A percentile compares a stretch with the other conserved stretches of the same genome.
Evolutionary conservation across 2,113 vertebrate genomes (phyloP).

Genomic region (Coptodon rendalli): DNA sequence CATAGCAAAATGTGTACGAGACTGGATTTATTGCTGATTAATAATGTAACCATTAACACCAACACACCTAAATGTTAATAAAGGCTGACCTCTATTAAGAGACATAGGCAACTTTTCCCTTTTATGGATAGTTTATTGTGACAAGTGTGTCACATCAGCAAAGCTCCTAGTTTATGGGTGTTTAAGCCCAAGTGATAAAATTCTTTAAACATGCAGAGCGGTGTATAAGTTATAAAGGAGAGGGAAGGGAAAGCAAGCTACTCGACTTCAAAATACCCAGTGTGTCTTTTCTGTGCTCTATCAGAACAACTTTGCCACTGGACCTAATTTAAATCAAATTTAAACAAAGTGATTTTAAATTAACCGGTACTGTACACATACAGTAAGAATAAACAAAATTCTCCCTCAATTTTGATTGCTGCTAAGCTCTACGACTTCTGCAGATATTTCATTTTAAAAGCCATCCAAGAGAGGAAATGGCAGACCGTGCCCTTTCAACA

Average conservation of each 20-base stretch:
- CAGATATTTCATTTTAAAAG: not conserved
- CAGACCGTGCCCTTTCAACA: not conserved
- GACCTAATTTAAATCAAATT: not conserved
- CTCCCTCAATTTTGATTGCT: not conserved
- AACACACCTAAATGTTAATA: not conserved
- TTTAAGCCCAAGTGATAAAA: not conserved
- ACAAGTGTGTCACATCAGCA: not conserved
- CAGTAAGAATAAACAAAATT: not conserved
- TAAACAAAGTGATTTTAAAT: not conserved
- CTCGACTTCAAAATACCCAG: not conserved
- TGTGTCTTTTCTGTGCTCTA: not conserved
- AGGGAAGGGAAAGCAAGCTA: not conserved
- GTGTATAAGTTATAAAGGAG: not conserved
- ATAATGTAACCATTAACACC: accelerated
- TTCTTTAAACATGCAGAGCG: not conserved
- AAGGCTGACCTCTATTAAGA: not conserved
- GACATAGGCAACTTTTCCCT: not conserved
- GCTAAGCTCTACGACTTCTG: not conserved
- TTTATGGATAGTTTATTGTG: not conserved
- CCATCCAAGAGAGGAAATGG: not conserved
- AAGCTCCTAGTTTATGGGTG: not conserved
- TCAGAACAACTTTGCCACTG: not conserved
- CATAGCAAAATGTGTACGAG: not conserved
- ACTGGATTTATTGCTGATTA: not conserved
- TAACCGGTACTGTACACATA: not conserved